Conservation (phyloP, 2,888 invertebrate genomes). For the Hirtodrosophila confusa region DNA sequence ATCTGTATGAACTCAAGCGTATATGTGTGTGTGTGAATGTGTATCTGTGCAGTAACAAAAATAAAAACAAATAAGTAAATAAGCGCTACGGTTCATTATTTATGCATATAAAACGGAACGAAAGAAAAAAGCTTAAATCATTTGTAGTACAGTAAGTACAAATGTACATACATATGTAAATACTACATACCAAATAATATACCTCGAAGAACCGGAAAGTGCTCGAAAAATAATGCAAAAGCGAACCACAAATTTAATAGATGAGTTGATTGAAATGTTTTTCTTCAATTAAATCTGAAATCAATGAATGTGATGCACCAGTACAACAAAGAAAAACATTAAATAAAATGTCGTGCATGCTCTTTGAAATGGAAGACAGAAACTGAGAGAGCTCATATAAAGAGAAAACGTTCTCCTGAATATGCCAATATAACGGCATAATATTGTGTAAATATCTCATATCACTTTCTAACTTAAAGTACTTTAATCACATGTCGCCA, state of each 20-base stretch:
- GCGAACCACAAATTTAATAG: neutral
- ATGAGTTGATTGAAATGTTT: slow-evolving; percentile 28
- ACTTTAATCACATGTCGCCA: neutral
- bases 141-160: neutral
- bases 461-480: neutral
- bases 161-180: slow-evolving; percentile 1
- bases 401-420: neutral
- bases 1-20: slow-evolving; percentile 17
- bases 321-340: neutral
- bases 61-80: slow-evolving; percentile 47
- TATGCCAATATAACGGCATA: neutral
- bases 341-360: neutral
- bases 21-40: slow-evolving; percentile 3
- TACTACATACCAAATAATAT: neutral
- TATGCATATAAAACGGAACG: neutral
- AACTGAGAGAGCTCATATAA: neutral
- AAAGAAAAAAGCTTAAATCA: slow-evolving; percentile 17
- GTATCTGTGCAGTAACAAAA: slow-evolving; percentile 28
- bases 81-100: slow-evolving; percentile 5
- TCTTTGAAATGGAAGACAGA: neutral
- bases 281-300: slow-evolving; percentile 31
- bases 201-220: slow-evolving; percentile 6
- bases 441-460: neutral
- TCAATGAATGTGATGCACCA: slow-evolving; percentile 21
- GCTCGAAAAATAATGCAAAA: neutral